Percentiles rank a stretch among this genome's conserved stretches.
Conservation (phyloP, 37 sponge, comb jelly and placozoan genomes). For the Crambe crambe region DNA sequence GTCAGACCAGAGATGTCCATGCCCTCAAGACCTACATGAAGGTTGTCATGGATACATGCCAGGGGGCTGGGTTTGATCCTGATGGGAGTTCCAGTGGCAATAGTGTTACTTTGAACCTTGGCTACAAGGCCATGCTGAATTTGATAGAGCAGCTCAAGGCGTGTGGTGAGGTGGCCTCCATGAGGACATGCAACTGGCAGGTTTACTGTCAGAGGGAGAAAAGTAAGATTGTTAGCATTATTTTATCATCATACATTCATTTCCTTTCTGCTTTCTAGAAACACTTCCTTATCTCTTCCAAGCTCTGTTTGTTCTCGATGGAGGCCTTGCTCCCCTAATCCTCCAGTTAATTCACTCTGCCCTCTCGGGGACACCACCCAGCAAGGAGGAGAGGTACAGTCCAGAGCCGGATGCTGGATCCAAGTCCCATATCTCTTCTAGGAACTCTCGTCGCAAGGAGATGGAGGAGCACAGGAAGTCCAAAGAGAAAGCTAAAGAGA, state of each 20-base stretch:
- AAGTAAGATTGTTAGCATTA: conserved; percentile 21
- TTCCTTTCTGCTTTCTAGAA: conserved; percentile 13
- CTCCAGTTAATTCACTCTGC: conserved; percentile 69
- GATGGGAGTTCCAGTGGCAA: not conserved
- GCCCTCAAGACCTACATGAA: conserved; percentile 51
- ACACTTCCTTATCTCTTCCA: conserved; percentile 63
- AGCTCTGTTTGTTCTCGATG: conserved; percentile 57
- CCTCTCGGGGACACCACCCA: conserved; percentile 60
- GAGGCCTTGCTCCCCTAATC: conserved; percentile 73
- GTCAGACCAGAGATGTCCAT: conserved; percentile 74
- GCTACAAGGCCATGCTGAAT: conserved; percentile 60
- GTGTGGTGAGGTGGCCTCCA: conserved; percentile 68
- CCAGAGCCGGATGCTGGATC: not conserved
- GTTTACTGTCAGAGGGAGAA: conserved; percentile 66
- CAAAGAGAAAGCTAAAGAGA: conserved; percentile 18
- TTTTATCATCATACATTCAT: not conserved
- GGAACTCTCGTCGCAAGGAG: not conserved
- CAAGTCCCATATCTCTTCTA: not conserved
- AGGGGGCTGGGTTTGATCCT: conserved; percentile 25
- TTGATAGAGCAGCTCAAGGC: conserved; percentile 75
- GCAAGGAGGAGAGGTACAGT: conserved; percentile 9
- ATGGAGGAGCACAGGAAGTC: conserved; percentile 4
- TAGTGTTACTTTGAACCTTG: conserved; percentile 34
- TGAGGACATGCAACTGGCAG: conserved; percentile 83
- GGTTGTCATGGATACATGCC: conserved; percentile 42